These are phyloP conservation scores for Megaceryle torquata DNA, from an alignment of 2,113 vertebrate genomes.

Conservation along the genomic window DNA sequence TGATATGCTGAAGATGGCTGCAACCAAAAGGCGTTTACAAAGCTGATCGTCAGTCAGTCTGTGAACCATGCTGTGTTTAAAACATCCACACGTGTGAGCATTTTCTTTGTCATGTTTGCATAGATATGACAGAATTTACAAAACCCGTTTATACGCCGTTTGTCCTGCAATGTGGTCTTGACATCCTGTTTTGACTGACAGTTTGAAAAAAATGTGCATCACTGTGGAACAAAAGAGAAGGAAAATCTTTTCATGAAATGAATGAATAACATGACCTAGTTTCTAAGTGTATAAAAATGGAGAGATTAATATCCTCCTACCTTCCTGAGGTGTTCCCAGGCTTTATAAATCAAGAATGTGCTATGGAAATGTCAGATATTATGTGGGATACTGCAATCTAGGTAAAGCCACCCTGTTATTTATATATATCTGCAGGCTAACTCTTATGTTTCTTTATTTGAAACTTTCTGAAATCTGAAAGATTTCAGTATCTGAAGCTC, in stretches of 20 bases:
- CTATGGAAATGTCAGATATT: background rate
- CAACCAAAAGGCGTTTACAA: background rate
- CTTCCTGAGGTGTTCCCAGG: background rate
- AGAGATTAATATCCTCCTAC: background rate
- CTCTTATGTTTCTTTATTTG: background rate
- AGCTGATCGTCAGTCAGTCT: background rate
- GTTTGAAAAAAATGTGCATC: background rate
- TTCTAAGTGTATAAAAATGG: background rate
- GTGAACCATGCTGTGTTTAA: background rate
- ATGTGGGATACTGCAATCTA: background rate
- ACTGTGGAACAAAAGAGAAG: background rate
- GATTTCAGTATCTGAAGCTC: background rate
- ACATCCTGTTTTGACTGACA: conserved; percentile 1
- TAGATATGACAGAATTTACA: background rate
- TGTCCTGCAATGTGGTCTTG: background rate
- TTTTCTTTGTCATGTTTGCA: background rate
- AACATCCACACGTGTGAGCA: background rate
- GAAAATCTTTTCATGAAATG: background rate
- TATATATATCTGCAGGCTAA: background rate
- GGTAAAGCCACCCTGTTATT: background rate
- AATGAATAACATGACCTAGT: background rate
- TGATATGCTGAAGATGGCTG: background rate
- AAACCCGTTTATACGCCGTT: background rate
- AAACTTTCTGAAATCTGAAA: background rate
- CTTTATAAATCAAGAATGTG: background rate